Evolutionary conservation across 2,888 invertebrate genomes (phyloP), one percentile per base, ranked within the genome.

Genomic region (Epirrita christyi): DNA sequence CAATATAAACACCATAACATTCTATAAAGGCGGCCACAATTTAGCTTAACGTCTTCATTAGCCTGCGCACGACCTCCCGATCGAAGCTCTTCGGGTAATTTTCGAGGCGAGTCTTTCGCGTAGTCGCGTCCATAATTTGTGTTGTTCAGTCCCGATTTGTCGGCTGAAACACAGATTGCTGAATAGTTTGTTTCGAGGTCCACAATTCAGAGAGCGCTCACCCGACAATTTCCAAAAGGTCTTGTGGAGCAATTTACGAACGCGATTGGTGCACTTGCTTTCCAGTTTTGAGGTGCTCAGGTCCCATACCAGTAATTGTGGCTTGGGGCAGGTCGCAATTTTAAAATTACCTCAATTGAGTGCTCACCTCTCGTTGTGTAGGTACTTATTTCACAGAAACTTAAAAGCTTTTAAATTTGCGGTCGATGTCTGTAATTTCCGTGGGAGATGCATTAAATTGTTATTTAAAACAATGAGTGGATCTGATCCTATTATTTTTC

Each of bases 31-130:
- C 75, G 68, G 77, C 78, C 80, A 81, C 84, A 85, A 81, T 82
- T 87, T 83, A 79, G 75, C 78, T 85, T 86, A 88, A 91, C 85
- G 85, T 89, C 90, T 91, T 90, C 86, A 91, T 91, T 88, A 88
- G 80, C 73, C 70, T 63, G 76, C 70, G 81, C 88, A 88, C 86
- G 89, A 88, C 83, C 85, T 82, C 78, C 77, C 79, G 81, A 82
- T 85, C 76, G 54, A 42, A 73, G 73, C 55, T 76, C 75, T 78
- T 76, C 72, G 67, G 78, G 85, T 83, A 88, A 90, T 89, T 90
- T 87, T 83, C 81, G 71, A 80, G 71, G 82, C 79, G 73, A 72
- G 71, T 77, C 77, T 76, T 78, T 70, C 76, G 70, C 74, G 70
- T 75, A 55, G 76, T 80, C 75, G 72, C 71, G 74, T 72, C 75